A percentile compares a stretch with the other conserved stretches of the same genome.
These are phyloP conservation scores for Bombus pascuorum DNA, from an alignment of 1,140 invertebrate genomes.

Conservation along the genomic window DNA sequence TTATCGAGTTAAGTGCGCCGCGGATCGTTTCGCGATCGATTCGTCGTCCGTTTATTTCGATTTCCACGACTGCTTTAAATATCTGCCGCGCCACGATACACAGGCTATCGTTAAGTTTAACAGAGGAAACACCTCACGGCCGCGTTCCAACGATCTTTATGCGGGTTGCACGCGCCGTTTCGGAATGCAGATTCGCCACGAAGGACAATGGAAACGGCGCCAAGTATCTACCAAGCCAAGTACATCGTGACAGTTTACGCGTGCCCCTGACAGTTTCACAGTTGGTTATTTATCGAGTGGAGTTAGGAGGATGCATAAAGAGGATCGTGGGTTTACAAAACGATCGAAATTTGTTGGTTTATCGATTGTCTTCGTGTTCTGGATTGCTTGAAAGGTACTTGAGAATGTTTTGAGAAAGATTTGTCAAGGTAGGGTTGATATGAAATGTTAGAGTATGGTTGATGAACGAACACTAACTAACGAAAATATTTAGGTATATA, in stretches of 20 bases:
- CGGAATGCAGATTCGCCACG: slow-evolving; percentile 23
- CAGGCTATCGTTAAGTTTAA: slow-evolving; percentile 2
- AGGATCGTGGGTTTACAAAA: neutral
- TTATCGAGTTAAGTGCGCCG: neutral
- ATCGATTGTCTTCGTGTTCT: too few relatives aligned
- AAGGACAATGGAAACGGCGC: slow-evolving; percentile 13
- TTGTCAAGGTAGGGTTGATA: too few relatives aligned
- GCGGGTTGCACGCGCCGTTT: slow-evolving; percentile 11
- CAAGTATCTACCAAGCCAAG: neutral
- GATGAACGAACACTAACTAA: too few relatives aligned
- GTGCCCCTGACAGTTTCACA: neutral
- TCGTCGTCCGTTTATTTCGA: slow-evolving; percentile 14
- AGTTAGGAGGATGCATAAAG: neutral
- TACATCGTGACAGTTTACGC: slow-evolving; percentile 20
- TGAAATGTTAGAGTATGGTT: too few relatives aligned
- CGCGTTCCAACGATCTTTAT: slow-evolving; percentile 19
- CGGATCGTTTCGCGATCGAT: slow-evolving; percentile 28
- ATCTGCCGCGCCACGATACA: neutral
- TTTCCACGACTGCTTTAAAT: slow-evolving; percentile 16
- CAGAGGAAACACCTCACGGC: slow-evolving; percentile 6
- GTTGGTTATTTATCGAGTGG: neutral
- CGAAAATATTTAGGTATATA: too few relatives aligned
- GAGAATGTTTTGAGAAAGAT: too few relatives aligned
- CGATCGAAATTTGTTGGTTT: too few relatives aligned
- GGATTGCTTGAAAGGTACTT: too few relatives aligned